phyloP scores from a whole-genome alignment of 2,888 invertebrate genomes.

The Chaitophorus viminalis region DNA sequence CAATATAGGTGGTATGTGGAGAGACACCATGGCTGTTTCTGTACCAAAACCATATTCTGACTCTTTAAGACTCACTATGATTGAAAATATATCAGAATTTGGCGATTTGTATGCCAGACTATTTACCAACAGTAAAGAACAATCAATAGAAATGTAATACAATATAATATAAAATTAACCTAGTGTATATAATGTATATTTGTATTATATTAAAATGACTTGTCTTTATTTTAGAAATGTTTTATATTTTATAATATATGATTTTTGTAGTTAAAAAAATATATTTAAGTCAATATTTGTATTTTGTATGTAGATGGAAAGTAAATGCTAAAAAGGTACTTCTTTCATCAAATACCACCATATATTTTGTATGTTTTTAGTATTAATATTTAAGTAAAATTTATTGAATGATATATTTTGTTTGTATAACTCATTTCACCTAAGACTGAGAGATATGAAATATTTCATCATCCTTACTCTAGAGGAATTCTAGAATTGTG shows the following conservation, averaged over 20 bases:
- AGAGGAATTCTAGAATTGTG: no score
- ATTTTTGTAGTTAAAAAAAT: neutral
- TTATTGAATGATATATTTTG: neutral
- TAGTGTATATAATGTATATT: conserved; percentile 5
- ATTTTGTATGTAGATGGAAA: neutral
- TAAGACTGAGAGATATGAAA: no score
- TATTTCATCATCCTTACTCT: no score
- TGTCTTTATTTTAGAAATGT: neutral
- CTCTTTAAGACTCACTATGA: conserved; percentile 80
- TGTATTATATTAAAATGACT: conserved; percentile 11
- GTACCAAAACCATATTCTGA: conserved; percentile 82
- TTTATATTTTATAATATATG: neutral
- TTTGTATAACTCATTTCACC: no score
- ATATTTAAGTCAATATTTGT: neutral
- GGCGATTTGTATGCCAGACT: conserved; percentile 82
- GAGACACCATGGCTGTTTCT: conserved; percentile 78
- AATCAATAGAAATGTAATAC: conserved; percentile 9
- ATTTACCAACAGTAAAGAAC: conserved; percentile 68
- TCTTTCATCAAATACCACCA: no score
- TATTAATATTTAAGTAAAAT: neutral
- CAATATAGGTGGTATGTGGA: conserved; percentile 72
- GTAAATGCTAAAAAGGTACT: neutral
- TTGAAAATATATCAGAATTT: conserved; percentile 80
- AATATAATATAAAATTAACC: neutral
- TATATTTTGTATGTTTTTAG: neutral